Percentiles rank a stretch among this genome's conserved stretches.
phyloP scores from a whole-genome alignment of 1,140 invertebrate genomes.

The Leguminivora glycinivorella region DNA sequence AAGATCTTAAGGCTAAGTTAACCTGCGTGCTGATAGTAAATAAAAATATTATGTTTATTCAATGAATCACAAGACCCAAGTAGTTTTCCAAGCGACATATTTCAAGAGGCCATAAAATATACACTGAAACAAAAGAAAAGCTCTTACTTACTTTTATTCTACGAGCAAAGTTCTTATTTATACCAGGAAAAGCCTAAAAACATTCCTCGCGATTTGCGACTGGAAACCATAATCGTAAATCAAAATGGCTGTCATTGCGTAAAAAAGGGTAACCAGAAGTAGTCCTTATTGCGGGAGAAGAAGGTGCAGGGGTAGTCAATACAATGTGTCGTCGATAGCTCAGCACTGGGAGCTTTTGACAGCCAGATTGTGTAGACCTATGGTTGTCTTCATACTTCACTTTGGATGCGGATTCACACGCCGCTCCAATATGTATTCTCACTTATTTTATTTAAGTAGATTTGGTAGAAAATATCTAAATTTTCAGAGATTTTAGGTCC shows the following conservation, averaged over 20 bases:
- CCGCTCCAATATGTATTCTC: no score
- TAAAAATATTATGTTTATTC: no score
- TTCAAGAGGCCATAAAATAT: background rate
- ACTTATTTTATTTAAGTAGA: no score
- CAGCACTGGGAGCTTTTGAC: background rate
- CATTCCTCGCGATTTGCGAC: constrained; percentile 16
- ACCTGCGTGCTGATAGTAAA: no score
- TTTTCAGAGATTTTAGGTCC: no score
- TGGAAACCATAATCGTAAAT: constrained; percentile 44
- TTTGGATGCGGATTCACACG: no score
- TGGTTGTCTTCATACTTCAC: no score
- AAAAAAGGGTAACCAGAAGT: constrained; percentile 21
- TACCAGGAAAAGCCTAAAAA: constrained; percentile 9
- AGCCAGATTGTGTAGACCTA: constrained; percentile 5
- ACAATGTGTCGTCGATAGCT: background rate
- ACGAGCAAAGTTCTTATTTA: constrained; percentile 23
- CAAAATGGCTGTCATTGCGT: constrained; percentile 44
- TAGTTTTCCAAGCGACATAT: background rate
- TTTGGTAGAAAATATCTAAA: no score
- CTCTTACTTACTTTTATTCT: background rate
- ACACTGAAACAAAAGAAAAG: constrained; percentile 31
- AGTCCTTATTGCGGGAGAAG: background rate
- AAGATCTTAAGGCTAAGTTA: no score
- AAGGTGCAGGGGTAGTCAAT: background rate
- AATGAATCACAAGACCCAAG: background rate